These are phyloP conservation scores for Biston stratarius DNA, from an alignment of 2,888 invertebrate genomes.

Conservation along the genomic window DNA sequence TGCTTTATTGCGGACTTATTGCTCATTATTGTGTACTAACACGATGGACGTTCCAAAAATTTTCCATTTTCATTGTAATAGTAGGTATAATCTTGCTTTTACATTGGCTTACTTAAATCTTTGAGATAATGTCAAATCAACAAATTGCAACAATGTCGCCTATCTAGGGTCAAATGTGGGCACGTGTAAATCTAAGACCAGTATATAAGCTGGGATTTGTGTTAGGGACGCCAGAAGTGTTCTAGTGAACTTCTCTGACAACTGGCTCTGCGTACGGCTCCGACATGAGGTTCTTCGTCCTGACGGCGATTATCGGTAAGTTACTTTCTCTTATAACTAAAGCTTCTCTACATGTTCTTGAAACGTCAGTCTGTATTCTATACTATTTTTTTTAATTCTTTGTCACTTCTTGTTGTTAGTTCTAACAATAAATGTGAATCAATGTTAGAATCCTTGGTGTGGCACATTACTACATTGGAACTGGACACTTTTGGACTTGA, in stretches of 20 bases:
- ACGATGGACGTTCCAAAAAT: not conserved
- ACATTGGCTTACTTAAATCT: conserved; percentile 14
- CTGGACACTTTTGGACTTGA: too few relatives aligned
- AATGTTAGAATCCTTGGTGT: too few relatives aligned
- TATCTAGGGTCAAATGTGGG: conserved; percentile 42
- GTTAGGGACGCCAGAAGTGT: conserved; percentile 58
- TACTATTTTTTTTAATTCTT: too few relatives aligned
- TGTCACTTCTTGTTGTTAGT: too few relatives aligned
- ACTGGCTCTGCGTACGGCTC: conserved; percentile 45
- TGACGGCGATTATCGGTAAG: conserved; percentile 74
- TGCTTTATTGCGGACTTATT: too few relatives aligned
- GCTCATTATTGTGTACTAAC: too few relatives aligned
- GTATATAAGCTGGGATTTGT: conserved; percentile 65
- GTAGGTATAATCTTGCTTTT: not conserved
- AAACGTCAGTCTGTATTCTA: too few relatives aligned
- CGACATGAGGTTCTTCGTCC: conserved; percentile 73
- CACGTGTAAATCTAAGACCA: conserved; percentile 58
- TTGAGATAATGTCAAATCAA: conserved; percentile 22
- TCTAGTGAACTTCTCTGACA: conserved; percentile 62
- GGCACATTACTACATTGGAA: too few relatives aligned
- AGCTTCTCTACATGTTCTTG: too few relatives aligned
- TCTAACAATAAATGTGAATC: too few relatives aligned
- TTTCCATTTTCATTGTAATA: not conserved
- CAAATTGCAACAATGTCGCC: conserved; percentile 37
- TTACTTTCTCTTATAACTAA: not conserved